Conservation (phyloP, 23 tunicate genomes). For the Styela plicata region DNA sequence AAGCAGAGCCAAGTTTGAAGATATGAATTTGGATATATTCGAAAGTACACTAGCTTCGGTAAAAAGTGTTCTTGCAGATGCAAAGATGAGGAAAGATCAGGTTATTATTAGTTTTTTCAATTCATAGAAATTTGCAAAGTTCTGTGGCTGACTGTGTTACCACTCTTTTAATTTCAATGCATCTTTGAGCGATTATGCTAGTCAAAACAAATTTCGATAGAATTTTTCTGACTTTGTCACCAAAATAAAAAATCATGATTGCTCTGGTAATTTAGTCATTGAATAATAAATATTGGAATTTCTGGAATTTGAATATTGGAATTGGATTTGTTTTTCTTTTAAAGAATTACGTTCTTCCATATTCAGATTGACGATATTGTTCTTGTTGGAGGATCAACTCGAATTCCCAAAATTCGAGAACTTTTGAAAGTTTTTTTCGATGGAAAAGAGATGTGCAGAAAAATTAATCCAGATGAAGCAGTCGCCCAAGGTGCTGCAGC, state of each 20-base stretch:
- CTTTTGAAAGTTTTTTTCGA: constrained; percentile 80
- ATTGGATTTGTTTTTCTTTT: too few species aligned
- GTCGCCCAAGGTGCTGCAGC: constrained; percentile 99
- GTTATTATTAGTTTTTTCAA: too few species aligned
- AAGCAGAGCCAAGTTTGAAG: constrained; percentile 80
- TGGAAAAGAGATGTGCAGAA: constrained; percentile 80
- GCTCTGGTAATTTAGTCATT: too few species aligned
- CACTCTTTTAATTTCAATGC: too few species aligned
- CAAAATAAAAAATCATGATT: too few species aligned
- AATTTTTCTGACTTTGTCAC: too few species aligned
- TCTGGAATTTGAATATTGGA: too few species aligned
- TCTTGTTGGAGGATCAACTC: constrained; percentile 92
- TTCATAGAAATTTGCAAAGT: too few species aligned
- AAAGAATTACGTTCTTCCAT: constrained; percentile 18
- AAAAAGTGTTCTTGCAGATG: constrained; percentile 69
- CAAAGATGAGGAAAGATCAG: constrained; percentile 53
- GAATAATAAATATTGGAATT: background rate
- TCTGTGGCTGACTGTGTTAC: too few species aligned
- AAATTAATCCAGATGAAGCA: constrained; percentile 96
- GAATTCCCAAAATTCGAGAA: constrained; percentile 87
- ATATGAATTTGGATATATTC: constrained; percentile 77
- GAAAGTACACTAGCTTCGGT: constrained; percentile 79
- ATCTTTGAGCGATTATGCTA: too few species aligned
- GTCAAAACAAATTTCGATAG: too few species aligned
- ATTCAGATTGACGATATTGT: constrained; percentile 96